Conservation (phyloP, 1,140 invertebrate genomes). For the Ruditapes philippinarum region DNA sequence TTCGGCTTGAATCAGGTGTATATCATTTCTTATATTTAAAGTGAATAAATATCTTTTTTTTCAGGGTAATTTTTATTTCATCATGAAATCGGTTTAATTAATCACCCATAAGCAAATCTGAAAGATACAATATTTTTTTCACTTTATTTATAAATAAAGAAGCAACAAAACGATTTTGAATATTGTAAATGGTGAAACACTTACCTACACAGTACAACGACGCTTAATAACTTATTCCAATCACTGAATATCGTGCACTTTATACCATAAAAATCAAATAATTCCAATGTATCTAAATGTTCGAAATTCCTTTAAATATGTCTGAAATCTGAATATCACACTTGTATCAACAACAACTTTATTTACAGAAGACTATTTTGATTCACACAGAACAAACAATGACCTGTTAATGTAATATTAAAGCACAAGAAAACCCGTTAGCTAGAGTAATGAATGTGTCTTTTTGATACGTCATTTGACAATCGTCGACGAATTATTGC, state of each 20-base stretch:
- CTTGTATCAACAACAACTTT: too few species aligned
- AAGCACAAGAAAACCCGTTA: constrained; percentile 41
- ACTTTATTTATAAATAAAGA: too few species aligned
- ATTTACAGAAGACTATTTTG: too few species aligned
- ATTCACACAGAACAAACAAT: background rate
- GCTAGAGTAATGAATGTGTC: constrained; percentile 17
- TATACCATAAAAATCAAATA: background rate
- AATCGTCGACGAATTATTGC: constrained; percentile 45
- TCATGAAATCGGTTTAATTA: too few species aligned
- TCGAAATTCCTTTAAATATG: background rate
- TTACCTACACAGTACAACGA: background rate
- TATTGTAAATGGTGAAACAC: background rate
- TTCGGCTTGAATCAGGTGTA: too few species aligned
- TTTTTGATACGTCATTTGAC: constrained; percentile 20
- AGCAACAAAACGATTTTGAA: background rate
- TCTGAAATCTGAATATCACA: background rate
- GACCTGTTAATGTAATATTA: background rate
- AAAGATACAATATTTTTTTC: too few species aligned
- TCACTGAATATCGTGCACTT: background rate
- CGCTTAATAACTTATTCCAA: background rate
- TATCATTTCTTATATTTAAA: too few species aligned
- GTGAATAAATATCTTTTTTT: too few species aligned
- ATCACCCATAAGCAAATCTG: too few species aligned
- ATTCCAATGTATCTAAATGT: background rate
- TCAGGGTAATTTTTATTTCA: too few species aligned